Evolutionary conservation across 2,888 invertebrate species (phyloP).

Genomic region (Drosophila formosana): DNA sequence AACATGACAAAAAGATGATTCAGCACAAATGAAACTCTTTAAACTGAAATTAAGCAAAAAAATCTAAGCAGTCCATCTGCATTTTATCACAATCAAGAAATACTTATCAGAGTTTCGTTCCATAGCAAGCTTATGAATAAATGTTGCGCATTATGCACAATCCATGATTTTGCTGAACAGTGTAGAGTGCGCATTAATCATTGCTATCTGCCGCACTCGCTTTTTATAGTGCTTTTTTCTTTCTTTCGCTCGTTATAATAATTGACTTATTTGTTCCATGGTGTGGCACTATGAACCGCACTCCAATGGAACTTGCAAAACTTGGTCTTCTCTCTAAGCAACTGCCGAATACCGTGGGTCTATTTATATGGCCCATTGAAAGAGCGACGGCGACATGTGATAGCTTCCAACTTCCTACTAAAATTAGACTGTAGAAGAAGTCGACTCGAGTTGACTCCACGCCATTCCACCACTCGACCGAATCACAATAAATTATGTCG

Average conservation of each 20-base stretch:
- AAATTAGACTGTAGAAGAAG: constrained; percentile 50
- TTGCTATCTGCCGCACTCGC: constrained; percentile 24
- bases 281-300: constrained; percentile 24
- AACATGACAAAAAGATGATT: constrained; percentile 9
- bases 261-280: constrained; percentile 12
- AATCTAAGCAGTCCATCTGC: background rate
- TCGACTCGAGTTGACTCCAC: constrained; percentile 30
- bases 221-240: constrained; percentile 23
- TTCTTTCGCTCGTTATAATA: constrained; percentile 14
- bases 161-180: constrained; percentile 25
- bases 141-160: background rate
- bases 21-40: background rate
- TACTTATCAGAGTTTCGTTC: background rate
- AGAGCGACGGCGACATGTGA: constrained; percentile 62
- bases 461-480: constrained; percentile 31
- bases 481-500: constrained; percentile 62
- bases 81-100: background rate
- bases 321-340: constrained; percentile 1
- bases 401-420: constrained; percentile 54
- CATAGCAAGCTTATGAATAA: background rate
- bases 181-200: constrained; percentile 48
- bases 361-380: constrained; percentile 35
- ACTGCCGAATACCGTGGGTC: background rate
- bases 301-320: constrained; percentile 32
- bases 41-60: background rate